These are phyloP conservation scores for Papilio dardanus DNA, from an alignment of 1,140 invertebrate genomes.

Conservation along the genomic window DNA sequence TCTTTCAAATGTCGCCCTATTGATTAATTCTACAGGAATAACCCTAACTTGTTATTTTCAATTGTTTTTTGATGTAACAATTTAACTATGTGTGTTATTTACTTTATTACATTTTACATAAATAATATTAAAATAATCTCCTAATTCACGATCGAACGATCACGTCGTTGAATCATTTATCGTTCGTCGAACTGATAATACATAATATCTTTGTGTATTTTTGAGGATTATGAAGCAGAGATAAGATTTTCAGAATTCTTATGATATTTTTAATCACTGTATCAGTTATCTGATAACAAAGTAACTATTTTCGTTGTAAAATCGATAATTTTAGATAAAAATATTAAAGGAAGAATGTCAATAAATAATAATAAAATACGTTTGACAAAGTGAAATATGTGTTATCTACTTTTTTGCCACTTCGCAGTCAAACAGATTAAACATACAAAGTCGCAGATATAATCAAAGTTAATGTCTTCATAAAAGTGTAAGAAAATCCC, in stretches of 20 bases:
- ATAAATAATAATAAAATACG: not conserved
- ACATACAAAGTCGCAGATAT: not conserved
- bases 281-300: not conserved
- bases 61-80: not conserved
- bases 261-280: not conserved
- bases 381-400: not conserved
- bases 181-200: not conserved
- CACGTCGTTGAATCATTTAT: slow-evolving; percentile 2
- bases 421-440: not conserved
- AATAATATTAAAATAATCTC: not conserved
- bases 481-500: not conserved
- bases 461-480: not conserved
- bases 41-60: slow-evolving; percentile 3
- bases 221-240: not conserved
- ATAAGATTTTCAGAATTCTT: not conserved
- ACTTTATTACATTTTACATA: not conserved
- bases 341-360: not conserved
- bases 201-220: not conserved
- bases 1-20: not conserved
- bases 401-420: not conserved
- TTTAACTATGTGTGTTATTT: not conserved
- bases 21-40: no score
- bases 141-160: not conserved
- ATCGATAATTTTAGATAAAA: not conserved
- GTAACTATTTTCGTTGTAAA: not conserved